Conservation (phyloP, 2,113 vertebrate genomes). For the Pachypanchax playfairii region DNA sequence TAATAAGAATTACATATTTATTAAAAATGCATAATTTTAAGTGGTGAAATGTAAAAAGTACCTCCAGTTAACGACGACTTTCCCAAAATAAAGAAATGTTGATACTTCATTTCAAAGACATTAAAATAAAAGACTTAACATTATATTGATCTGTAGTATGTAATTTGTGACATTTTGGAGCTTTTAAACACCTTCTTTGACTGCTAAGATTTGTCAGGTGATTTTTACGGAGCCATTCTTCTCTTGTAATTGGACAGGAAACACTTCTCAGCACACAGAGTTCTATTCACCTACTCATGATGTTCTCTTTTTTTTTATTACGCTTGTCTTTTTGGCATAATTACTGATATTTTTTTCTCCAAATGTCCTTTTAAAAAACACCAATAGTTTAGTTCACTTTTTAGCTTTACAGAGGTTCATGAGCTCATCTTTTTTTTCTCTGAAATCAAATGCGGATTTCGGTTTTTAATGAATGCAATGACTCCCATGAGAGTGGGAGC, state of each 20-base stretch:
- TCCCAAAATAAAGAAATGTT: neutral
- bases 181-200: slow-evolving; percentile 11
- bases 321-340: slow-evolving; percentile 27
- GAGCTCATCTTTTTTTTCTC: slow-evolving; percentile 10
- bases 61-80: too few species aligned
- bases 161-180: slow-evolving; percentile 13
- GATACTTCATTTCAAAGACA: too few species aligned
- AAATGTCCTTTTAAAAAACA: slow-evolving; percentile 33
- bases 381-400: slow-evolving; percentile 18
- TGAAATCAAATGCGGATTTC: slow-evolving; percentile 15
- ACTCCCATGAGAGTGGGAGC: neutral
- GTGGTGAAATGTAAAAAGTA: too few species aligned
- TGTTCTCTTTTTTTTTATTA: slow-evolving; percentile 13
- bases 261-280: slow-evolving; percentile 36
- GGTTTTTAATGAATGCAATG: too few species aligned
- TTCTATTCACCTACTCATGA: slow-evolving; percentile 59
- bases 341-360: slow-evolving; percentile 58
- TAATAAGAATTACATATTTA: too few species aligned
- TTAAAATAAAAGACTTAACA: too few species aligned
- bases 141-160: neutral
- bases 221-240: slow-evolving; percentile 38
- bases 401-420: neutral
- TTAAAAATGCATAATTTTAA: too few species aligned
- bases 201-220: slow-evolving; percentile 32
- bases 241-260: slow-evolving; percentile 43